Evolutionary conservation across 2,113 vertebrate species (phyloP).

Genomic region (Centropristis striata): DNA sequence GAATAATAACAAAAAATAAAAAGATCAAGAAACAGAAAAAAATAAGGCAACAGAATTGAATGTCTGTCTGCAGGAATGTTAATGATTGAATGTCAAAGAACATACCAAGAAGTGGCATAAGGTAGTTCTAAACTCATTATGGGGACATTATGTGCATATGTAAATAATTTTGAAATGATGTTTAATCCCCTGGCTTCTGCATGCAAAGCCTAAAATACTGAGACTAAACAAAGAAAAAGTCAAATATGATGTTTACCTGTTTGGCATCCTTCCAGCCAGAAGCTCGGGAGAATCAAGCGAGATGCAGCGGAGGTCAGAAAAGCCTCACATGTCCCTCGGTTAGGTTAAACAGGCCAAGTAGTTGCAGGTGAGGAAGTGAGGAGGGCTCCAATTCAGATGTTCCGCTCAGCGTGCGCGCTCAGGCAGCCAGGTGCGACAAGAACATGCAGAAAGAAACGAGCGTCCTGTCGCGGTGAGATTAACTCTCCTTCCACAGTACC

Average conservation of each 20-base stretch:
- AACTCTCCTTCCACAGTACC: background rate
- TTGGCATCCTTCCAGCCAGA: slow-evolving; percentile 65
- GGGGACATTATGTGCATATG: background rate
- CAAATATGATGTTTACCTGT: slow-evolving; percentile 62
- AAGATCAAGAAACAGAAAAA: no score
- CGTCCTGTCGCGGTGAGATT: slow-evolving; percentile 7
- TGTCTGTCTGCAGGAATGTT: background rate
- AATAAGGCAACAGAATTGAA: background rate
- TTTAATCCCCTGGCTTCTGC: background rate
- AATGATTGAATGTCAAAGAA: background rate
- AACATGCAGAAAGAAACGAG: background rate
- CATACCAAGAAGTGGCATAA: background rate
- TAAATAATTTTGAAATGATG: background rate
- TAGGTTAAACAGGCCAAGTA: background rate
- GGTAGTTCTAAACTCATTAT: background rate
- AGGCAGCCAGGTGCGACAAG: slow-evolving; percentile 11
- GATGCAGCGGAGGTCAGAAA: slow-evolving; percentile 70
- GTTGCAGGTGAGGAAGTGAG: slow-evolving; percentile 4
- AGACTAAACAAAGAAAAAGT: background rate
- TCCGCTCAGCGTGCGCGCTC: slow-evolving; percentile 6
- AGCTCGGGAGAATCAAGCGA: slow-evolving; percentile 42
- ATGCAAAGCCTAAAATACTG: background rate
- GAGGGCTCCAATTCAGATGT: slow-evolving; percentile 16
- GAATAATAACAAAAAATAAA: background rate
- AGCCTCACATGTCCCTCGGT: slow-evolving; percentile 65